phyloP scores from a whole-genome alignment of 2,888 invertebrate species.

The Gasteruption jaculator region DNA sequence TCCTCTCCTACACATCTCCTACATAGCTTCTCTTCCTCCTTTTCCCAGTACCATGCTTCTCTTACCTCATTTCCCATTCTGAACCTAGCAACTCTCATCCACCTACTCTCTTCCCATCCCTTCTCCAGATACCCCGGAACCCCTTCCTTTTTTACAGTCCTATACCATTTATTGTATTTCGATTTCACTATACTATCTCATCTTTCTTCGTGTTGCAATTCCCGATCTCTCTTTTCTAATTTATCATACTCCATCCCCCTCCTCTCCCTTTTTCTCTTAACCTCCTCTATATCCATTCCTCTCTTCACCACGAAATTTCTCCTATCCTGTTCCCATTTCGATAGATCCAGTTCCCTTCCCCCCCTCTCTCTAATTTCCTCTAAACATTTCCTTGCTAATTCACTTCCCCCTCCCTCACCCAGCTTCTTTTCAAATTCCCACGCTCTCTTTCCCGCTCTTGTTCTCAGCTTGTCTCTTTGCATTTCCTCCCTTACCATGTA shows the following conservation, averaged over 20 bases:
- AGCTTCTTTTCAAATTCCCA: not conserved
- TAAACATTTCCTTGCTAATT: not conserved
- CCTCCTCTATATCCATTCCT: not conserved
- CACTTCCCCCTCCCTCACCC: not conserved
- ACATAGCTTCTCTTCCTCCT: not conserved
- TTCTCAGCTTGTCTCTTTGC: conserved; percentile 1
- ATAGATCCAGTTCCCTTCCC: too few relatives aligned
- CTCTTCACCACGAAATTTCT: not conserved
- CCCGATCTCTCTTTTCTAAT: not conserved
- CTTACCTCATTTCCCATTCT: not conserved
- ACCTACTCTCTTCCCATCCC: not conserved
- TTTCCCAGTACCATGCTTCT: not conserved
- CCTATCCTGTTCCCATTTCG: not conserved
- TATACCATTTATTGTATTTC: not conserved
- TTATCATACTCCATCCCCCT: not conserved
- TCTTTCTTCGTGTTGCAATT: too few relatives aligned
- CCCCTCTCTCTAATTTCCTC: conserved; percentile 4
- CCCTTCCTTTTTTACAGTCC: not conserved
- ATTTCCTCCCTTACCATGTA: not conserved
- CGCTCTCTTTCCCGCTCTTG: not conserved
- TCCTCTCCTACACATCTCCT: not conserved
- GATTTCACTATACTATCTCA: not conserved
- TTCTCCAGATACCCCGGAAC: not conserved
- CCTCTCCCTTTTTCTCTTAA: too few relatives aligned
- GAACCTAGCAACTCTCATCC: conserved; percentile 1